Conservation (phyloP, 2,888 invertebrate genomes). For the Palloptera scutellata region DNA sequence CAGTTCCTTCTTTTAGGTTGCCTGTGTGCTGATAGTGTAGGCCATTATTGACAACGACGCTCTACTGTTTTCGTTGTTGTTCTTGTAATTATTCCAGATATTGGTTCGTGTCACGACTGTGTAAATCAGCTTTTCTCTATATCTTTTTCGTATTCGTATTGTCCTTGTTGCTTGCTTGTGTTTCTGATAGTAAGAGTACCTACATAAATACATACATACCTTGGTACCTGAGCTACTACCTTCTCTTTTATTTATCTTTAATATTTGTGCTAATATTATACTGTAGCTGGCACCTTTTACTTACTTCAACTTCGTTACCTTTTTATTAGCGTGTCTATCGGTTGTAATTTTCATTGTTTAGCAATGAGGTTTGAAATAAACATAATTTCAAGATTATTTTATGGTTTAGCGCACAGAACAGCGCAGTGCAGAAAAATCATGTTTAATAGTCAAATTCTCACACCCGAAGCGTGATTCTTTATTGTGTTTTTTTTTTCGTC, state of each 20-base stretch:
- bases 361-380: not conserved
- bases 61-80: not conserved
- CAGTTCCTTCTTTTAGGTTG: conserved; percentile 15
- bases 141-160: not conserved
- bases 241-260: not conserved
- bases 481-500: conserved; percentile 7
- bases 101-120: conserved; percentile 49
- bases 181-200: not conserved
- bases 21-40: conserved; percentile 3
- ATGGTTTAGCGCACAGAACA: not conserved
- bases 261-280: not conserved
- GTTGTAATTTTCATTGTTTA: conserved; percentile 20
- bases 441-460: conserved; percentile 28
- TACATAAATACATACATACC: not conserved
- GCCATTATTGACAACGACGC: conserved; percentile 4
- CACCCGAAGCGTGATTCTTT: conserved; percentile 32
- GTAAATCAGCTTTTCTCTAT: conserved; percentile 42
- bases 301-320: not conserved
- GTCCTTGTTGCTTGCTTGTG: not conserved
- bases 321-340: conserved; percentile 21
- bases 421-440: not conserved
- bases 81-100: conserved; percentile 10
- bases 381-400: conserved; percentile 17
- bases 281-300: not conserved
- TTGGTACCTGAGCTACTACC: conserved; percentile 11